These are phyloP conservation scores for Uria lomvia DNA, from an alignment of 2,113 vertebrate species.

Conservation along the genomic window DNA sequence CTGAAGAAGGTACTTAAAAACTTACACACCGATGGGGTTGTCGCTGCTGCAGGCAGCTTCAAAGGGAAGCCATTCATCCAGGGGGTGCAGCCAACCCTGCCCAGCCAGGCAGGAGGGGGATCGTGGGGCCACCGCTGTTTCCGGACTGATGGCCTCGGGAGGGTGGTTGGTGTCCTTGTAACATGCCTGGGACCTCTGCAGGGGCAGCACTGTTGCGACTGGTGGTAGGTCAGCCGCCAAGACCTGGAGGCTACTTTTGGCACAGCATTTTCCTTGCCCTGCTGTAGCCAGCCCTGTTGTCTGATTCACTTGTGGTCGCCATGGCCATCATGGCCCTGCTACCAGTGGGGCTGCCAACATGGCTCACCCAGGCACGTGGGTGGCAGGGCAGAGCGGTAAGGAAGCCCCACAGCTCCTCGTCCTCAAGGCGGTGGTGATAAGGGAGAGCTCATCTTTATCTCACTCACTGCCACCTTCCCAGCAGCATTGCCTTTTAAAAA, in stretches of 20 bases:
- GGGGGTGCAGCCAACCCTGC: neutral
- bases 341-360: neutral
- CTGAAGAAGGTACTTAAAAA: neutral
- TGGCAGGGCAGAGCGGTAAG: neutral
- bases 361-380: neutral
- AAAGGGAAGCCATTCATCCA: neutral
- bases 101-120: neutral
- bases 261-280: neutral
- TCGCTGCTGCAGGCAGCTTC: neutral
- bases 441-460: neutral
- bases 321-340: neutral
- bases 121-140: neutral
- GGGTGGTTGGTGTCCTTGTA: neutral
- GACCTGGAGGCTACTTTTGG: neutral
- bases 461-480: neutral
- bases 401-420: neutral
- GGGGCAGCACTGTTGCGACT: neutral
- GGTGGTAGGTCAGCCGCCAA: neutral
- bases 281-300: neutral
- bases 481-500: neutral
- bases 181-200: neutral
- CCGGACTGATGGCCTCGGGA: neutral
- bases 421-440: neutral
- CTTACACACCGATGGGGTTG: rapidly evolving
- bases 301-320: rapidly evolving